phyloP scores from a whole-genome alignment of 2,113 vertebrate genomes.

The Leptobrachium leishanense region DNA sequence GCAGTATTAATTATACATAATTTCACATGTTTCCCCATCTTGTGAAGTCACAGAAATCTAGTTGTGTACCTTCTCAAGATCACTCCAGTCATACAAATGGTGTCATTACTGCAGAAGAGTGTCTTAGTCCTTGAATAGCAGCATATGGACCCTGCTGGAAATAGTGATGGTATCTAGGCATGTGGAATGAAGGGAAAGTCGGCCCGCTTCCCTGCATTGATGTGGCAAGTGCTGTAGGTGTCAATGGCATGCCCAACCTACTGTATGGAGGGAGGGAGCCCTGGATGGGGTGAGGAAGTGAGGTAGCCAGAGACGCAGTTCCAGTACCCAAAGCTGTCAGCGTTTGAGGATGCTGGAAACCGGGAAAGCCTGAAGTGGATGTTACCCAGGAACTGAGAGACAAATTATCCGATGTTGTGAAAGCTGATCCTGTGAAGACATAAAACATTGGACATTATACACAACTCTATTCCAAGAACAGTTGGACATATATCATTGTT shows the following conservation, averaged over 20 bases:
- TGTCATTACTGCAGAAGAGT: constrained; percentile 96
- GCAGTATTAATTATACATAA: not conserved
- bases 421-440: constrained; percentile 82
- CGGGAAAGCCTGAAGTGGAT: constrained; percentile 85
- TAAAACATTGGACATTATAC: constrained; percentile 24
- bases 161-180: constrained; percentile 97
- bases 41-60: constrained; percentile 1
- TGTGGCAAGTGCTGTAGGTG: constrained; percentile 83
- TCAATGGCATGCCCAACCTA: constrained; percentile 89
- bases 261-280: constrained; percentile 90
- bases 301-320: constrained; percentile 76
- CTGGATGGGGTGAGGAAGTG: constrained; percentile 91
- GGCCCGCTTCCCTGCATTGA: constrained; percentile 92
- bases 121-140: constrained; percentile 96
- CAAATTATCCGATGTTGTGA: constrained; percentile 92
- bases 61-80: constrained; percentile 9
- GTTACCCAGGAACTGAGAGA: constrained; percentile 96
- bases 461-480: not conserved
- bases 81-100: constrained; percentile 88
- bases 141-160: constrained; percentile 98
- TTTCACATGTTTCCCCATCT: constrained; percentile 2
- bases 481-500: not conserved
- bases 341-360: constrained; percentile 92
- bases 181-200: constrained; percentile 95
- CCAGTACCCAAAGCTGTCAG: constrained; percentile 83